Conservation (phyloP, 2,888 invertebrate genomes). For the Ophioninae sp. region DNA sequence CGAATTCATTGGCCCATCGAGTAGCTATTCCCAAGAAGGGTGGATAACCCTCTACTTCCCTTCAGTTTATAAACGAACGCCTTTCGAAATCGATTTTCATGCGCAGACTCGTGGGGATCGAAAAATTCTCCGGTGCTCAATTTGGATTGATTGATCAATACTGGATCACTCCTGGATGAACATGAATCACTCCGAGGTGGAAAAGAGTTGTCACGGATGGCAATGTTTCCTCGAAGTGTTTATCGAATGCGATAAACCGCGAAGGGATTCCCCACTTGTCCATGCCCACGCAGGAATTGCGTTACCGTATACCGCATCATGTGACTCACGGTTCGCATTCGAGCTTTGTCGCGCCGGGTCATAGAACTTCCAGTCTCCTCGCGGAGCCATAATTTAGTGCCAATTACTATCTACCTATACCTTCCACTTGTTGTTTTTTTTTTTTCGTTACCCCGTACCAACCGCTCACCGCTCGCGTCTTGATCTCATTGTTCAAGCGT, state of each 20-base stretch:
- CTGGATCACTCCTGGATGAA: neutral
- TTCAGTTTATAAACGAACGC: slow-evolving; percentile 27
- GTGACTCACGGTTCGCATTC: slow-evolving; percentile 53
- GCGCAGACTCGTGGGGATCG: neutral
- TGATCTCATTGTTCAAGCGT: slow-evolving; percentile 47
- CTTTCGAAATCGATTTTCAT: slow-evolving; percentile 18
- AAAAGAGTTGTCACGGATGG: slow-evolving; percentile 39
- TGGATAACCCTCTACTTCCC: slow-evolving; percentile 3
- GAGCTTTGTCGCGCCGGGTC: slow-evolving; percentile 55
- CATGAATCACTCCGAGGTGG: slow-evolving; percentile 32
- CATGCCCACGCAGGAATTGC: slow-evolving; percentile 56
- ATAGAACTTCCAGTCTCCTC: slow-evolving; percentile 54
- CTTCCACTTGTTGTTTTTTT: neutral
- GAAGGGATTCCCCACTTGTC: slow-evolving; percentile 54
- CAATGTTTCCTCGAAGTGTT: slow-evolving; percentile 26
- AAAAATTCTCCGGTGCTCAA: neutral
- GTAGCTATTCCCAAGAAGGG: slow-evolving; percentile 38
- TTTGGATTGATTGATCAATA: neutral
- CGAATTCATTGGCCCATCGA: slow-evolving; percentile 50
- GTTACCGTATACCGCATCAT: slow-evolving; percentile 15
- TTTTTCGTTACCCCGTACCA: slow-evolving; percentile 1
- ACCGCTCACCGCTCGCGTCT: slow-evolving; percentile 22
- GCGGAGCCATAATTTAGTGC: slow-evolving; percentile 51
- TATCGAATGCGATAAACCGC: slow-evolving; percentile 42
- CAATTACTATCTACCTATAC: slow-evolving; percentile 47